Base-by-base conservation (phyloP, 2,888 invertebrate genomes). In the Synanthedon andrenaeformis region DNA sequence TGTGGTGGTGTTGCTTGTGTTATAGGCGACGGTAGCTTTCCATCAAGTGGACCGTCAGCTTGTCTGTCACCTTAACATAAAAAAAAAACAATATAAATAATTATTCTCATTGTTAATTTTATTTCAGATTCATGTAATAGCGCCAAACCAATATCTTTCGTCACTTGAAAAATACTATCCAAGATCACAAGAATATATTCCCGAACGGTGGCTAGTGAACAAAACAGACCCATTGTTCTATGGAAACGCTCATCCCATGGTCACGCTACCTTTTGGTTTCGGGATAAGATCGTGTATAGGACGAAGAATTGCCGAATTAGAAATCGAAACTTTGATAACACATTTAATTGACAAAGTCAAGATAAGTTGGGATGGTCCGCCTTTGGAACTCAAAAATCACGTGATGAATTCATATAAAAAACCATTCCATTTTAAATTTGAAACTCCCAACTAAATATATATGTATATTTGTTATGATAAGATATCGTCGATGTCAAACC, bases 101-200 rank as follows among this genome's bases (percentile, higher is more conserved):
- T 45, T n/a, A 45, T 45, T 45, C 4, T 14, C 0, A 2, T 14
- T 45, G 45, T n/a, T 45, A 45, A 13, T 45, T 45, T n/a, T 45
- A 35, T 19, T 17, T 12, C 17, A 94, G 92, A 90, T 93, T 0
- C 92, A 93, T 68, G 90, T 95, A 0, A 85, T 95, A 53, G 92
- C 95, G 69, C 93, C 92, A 57, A 92, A 93, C 57, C 91, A 92
- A 69, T 90, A 91, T 53, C 87, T 92, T 57, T 91, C 92, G 56
- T 74, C 63, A 45, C 52, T 72, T 58, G 85, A 86, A 13, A 72
- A 89, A 61, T 82, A 92, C 66, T 93, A 91, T 65, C 81, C 88
- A 3, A 73, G 87, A 51, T 82, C 92, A 1, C 69, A 82, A 0
- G 77, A 88, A 42, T 93, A 90, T 65, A 64, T 89, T 49, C 93